Conservation (phyloP, 1,140 invertebrate species). For the Pissodes strobi region DNA sequence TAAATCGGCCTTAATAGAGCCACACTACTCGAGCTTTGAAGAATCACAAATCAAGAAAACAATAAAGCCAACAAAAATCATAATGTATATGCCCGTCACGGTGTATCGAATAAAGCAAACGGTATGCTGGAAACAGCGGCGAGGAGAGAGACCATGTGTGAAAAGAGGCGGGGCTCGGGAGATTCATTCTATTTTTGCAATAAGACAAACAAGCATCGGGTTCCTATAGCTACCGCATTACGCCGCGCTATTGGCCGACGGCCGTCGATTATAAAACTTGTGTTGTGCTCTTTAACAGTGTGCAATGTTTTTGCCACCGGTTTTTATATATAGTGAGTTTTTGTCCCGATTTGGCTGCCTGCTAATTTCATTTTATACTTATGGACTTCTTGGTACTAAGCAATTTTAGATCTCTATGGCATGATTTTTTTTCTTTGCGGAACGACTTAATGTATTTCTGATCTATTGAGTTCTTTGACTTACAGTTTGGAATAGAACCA, state of each 20-base stretch:
- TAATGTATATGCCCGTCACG: constrained; percentile 7
- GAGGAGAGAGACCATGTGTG: not conserved
- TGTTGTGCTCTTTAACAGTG: constrained; percentile 14
- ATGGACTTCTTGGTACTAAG: too few relatives aligned
- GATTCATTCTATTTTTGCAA: constrained; percentile 49
- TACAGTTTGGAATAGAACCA: too few relatives aligned
- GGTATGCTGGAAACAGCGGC: not conserved
- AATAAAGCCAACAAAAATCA: constrained; percentile 12
- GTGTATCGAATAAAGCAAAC: not conserved
- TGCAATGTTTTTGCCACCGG: constrained; percentile 30
- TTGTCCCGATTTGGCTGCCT: not conserved
- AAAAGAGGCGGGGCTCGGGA: constrained; percentile 34
- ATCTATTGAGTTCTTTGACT: too few relatives aligned
- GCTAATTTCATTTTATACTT: constrained; percentile 21
- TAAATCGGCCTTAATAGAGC: constrained; percentile 33
- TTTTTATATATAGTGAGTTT: constrained; percentile 4
- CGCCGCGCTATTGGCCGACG: constrained; percentile 45
- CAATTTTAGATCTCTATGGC: too few relatives aligned
- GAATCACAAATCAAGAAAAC: constrained; percentile 27
- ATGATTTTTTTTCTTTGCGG: not conserved
- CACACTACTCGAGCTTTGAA: constrained; percentile 6
- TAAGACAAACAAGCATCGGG: constrained; percentile 49
- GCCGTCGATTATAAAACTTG: constrained; percentile 49
- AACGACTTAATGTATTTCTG: not conserved
- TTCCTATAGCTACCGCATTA: constrained; percentile 53